Evolutionary conservation across 2,888 invertebrate species (phyloP).

Genomic region (Lydus trimaculatus): DNA sequence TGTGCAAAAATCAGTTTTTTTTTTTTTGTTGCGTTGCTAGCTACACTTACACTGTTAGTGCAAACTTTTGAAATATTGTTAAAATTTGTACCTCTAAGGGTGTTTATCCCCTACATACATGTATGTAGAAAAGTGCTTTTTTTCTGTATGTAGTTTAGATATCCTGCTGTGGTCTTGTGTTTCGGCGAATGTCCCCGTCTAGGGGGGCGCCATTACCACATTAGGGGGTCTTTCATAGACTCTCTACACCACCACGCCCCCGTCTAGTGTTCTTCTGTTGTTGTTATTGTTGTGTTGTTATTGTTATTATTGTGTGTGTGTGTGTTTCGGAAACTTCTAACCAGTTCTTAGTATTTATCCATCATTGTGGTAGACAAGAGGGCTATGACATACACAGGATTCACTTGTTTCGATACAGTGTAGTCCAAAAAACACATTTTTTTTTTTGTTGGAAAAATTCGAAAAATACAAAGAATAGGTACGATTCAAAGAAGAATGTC

Average conservation of each 20-base stretch:
- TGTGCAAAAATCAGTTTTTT: neutral
- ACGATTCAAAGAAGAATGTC: neutral
- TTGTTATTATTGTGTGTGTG: neutral
- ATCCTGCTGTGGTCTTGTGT: constrained; percentile 49
- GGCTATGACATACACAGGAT: neutral
- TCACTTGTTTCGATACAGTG: neutral
- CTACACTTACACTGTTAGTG: too few relatives aligned
- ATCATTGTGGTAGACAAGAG: constrained; percentile 5
- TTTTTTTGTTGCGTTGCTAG: too few relatives aligned
- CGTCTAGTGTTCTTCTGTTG: constrained; percentile 44
- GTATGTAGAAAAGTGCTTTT: neutral
- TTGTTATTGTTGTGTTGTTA: constrained; percentile 20
- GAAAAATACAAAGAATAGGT: too few relatives aligned
- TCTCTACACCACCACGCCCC: constrained; percentile 49
- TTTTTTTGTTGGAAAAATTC: too few relatives aligned
- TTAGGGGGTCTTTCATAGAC: constrained; percentile 49
- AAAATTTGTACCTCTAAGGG: too few relatives aligned
- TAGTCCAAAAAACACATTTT: neutral
- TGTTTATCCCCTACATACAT: neutral
- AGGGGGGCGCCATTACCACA: constrained; percentile 56
- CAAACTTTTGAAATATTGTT: neutral
- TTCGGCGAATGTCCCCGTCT: constrained; percentile 53
- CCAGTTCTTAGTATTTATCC: constrained; percentile 5
- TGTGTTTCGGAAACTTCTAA: constrained; percentile 4
- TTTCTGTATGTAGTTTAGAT: constrained; percentile 17